phyloP scores from a whole-genome alignment of 2,797 vertebrate genomes.

The Macropodus opercularis region DNA sequence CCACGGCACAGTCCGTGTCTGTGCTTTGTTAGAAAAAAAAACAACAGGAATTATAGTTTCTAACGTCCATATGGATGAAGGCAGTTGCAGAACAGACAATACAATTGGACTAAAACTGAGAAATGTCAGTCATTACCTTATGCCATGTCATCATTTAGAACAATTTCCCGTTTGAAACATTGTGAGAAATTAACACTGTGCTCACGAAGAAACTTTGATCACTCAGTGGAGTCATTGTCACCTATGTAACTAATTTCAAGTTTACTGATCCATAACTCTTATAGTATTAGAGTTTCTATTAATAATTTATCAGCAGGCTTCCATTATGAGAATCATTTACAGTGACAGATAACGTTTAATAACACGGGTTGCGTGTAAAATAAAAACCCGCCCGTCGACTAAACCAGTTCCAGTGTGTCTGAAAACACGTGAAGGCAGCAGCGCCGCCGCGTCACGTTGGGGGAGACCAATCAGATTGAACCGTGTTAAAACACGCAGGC shows the following conservation, averaged over 20 bases:
- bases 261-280: background rate
- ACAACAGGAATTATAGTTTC: slow-evolving; percentile 34
- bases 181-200: background rate
- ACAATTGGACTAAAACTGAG: background rate
- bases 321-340: background rate
- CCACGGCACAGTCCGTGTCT: slow-evolving; percentile 30
- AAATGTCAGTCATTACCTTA: slow-evolving; percentile 11
- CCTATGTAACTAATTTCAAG: background rate
- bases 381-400: background rate
- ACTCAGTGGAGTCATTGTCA: too few relatives aligned
- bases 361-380: background rate
- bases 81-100: slow-evolving; percentile 13
- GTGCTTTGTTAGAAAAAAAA: slow-evolving; percentile 50
- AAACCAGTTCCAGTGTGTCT: slow-evolving; percentile 24
- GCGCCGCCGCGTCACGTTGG: slow-evolving; percentile 65
- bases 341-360: too few relatives aligned
- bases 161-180: background rate
- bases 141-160: background rate
- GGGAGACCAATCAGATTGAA: slow-evolving; percentile 82
- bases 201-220: slow-evolving; percentile 9
- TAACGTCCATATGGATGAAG: slow-evolving; percentile 6
- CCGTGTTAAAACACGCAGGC: slow-evolving; percentile 58
- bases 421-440: slow-evolving; percentile 57
- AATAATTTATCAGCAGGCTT: background rate
- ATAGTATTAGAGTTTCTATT: background rate